Percentiles rank a stretch among this genome's conserved stretches.
phyloP scores from a whole-genome alignment of 2,797 vertebrate genomes.

The Discoglossus pictus region DNA sequence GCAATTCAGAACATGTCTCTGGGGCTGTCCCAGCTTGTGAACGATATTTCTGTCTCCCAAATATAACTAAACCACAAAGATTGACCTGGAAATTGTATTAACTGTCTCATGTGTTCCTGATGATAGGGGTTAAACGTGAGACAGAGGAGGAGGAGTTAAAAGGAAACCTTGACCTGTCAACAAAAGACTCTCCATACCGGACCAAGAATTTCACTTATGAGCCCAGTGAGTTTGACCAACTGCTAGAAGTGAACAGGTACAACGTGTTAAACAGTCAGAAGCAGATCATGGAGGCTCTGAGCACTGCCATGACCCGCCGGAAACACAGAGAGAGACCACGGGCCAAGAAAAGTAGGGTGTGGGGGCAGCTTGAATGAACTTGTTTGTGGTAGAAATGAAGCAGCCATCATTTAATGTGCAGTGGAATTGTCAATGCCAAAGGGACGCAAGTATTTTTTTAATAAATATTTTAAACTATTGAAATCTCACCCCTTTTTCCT shows the following conservation, averaged over 20 bases:
- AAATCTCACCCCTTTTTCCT: no score
- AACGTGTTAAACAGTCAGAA: slow-evolving; percentile 75
- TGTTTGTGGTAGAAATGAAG: no score
- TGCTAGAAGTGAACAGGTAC: slow-evolving; percentile 74
- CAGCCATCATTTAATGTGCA: no score
- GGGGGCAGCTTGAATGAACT: no score
- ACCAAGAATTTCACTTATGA: slow-evolving; percentile 75
- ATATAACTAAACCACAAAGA: no score
- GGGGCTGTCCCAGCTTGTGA: no score
- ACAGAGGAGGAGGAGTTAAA: slow-evolving; percentile 71
- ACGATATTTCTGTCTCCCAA: no score
- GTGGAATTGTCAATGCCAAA: no score
- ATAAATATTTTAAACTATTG: no score
- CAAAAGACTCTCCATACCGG: slow-evolving; percentile 71
- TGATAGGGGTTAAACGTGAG: slow-evolving; percentile 68
- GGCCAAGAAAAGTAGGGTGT: neutral
- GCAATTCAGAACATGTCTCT: no score
- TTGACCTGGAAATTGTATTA: no score
- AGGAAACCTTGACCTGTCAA: slow-evolving; percentile 69
- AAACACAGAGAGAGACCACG: slow-evolving; percentile 11
- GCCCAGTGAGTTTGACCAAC: slow-evolving; percentile 64
- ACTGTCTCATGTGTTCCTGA: neutral
- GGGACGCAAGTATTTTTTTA: no score
- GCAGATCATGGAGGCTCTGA: slow-evolving; percentile 59
- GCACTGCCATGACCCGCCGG: slow-evolving; percentile 61